Evolutionary conservation across 2,113 vertebrate genomes (phyloP), one percentile per base, ranked within the genome.

Genomic region (Gymnorhina tibicen): DNA sequence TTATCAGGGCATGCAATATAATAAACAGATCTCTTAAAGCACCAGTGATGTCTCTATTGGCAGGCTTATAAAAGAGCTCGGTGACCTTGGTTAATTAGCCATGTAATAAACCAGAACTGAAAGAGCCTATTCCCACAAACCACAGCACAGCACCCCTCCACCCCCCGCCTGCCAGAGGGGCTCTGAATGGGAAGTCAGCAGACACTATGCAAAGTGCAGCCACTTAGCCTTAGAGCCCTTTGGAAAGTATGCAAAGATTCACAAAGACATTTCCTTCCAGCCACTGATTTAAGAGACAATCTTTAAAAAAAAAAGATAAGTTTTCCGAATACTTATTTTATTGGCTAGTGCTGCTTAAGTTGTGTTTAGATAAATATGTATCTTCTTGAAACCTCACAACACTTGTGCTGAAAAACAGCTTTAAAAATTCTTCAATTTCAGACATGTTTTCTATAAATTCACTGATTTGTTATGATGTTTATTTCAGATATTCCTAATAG

Each of bases 1-100:
- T 86, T 79, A 89, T 94, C 93, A 78, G 67, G 64, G 83, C 58
- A 58, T 67, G 68, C 67, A 91, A 97, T 94, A 95, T 87, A 95
- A 96, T 92, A 93, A 97, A 94, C 95, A 70, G 89, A 92, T 85
- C 78, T 92, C 87, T 93, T 94, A 91, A 96, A 96, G 91, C 73
- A 75, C 89, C 90, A 77, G 82, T 83, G 94, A 97, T 85, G 97
- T 96, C 85, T 97, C 96, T 97, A 94, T 95, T 95, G 97, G 96
- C 95, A 91, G 92, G 68, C 91, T 97, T 86, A 66, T 93, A 95
- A 97, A 97, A 95, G 92, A 86, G 93, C 95, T 93, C 37, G 76
- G 86, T 97, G 97, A 97, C 98, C 98, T 97, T 96, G 96, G 94
- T 97, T 98, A 98, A 98, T 97, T 98, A 98, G 97, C 97, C 98